Evolutionary conservation across 2,888 invertebrate genomes (phyloP), one percentile per base, ranked within the genome.

Genomic region (Temnothorax ravouxi): DNA sequence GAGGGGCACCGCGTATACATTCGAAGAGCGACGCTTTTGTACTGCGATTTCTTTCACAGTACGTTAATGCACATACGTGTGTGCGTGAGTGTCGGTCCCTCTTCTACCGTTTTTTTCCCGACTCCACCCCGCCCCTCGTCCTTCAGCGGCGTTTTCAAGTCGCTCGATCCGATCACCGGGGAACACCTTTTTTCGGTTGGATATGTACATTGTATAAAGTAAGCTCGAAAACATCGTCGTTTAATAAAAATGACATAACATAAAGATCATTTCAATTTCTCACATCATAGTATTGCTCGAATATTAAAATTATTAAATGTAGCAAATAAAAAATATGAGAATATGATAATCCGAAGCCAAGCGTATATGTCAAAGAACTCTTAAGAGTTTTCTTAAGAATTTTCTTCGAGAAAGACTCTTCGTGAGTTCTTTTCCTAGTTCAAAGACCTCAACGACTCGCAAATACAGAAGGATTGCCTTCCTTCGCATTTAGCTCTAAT

Each of bases 21-120:
- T 88, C 88, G 88, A 88, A 89, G 87, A 88, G 87, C 89, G 90
- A 89, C 85, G 90, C 91, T 91, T 93, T 93, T 93, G 93, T 93
- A 89, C 91, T 82, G 59, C 87, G 89, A 92, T 92, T 93, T 93
- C 93, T 93, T 92, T 93, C 89, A 91, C 84, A 75, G 77, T 87
- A 66, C 84, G 84, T 87, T 66, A 84, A 84, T 84, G 81, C 83
- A 69, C 71, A 66, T 77, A 84, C 81, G 86, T 88, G 86, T 87
- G 74, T 85, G 71, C 67, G 85, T 80, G 85, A 87, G 84, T 87
- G 87, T 87, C 89, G 85, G 87, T 87, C 86, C 88, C 86, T 88
- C 84, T 87, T 84, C 84, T 89, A 89, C 88, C 88, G 87, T 88
- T 89, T 86, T 86, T 86, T 84, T 87, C 83, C 82, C 86, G 84